phyloP scores from a whole-genome alignment of 2,113 vertebrate species.

The Excalfactoria chinensis region DNA sequence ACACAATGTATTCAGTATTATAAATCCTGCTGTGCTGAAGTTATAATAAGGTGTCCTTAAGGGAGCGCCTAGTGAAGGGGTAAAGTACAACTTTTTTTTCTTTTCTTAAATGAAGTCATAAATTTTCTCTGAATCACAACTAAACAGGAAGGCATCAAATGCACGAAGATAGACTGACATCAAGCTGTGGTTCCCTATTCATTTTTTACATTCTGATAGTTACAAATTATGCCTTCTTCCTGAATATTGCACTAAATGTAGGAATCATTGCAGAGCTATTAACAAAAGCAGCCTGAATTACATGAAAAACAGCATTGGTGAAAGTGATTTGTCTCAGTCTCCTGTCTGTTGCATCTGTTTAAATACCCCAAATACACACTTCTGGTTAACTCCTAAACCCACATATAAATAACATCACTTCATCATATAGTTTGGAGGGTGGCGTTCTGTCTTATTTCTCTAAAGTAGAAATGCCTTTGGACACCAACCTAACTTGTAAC shows the following conservation, averaged over 20 bases:
- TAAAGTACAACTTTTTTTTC: not conserved
- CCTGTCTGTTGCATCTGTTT: not conserved
- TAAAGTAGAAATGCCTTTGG: not conserved
- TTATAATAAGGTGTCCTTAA: constrained; percentile 35
- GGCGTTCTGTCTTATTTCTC: rapidly evolving
- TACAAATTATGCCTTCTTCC: not conserved
- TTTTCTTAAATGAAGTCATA: not conserved
- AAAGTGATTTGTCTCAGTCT: not conserved
- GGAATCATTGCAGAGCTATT: not conserved
- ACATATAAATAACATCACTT: not conserved
- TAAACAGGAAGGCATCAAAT: not conserved
- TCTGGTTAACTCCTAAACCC: not conserved
- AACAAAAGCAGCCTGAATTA: not conserved
- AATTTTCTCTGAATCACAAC: not conserved
- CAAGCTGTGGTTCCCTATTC: not conserved
- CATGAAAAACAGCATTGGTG: not conserved
- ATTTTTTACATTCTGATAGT: not conserved
- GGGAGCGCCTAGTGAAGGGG: not conserved
- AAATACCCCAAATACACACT: not conserved
- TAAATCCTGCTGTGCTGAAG: constrained; percentile 23
- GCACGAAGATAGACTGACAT: not conserved
- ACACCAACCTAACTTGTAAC: not conserved
- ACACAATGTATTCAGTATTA: constrained; percentile 27
- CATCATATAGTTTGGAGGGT: not conserved
- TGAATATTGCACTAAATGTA: not conserved